Evolutionary conservation across 2,888 invertebrate genomes (phyloP).

Genomic region (Clanis bilineata): DNA sequence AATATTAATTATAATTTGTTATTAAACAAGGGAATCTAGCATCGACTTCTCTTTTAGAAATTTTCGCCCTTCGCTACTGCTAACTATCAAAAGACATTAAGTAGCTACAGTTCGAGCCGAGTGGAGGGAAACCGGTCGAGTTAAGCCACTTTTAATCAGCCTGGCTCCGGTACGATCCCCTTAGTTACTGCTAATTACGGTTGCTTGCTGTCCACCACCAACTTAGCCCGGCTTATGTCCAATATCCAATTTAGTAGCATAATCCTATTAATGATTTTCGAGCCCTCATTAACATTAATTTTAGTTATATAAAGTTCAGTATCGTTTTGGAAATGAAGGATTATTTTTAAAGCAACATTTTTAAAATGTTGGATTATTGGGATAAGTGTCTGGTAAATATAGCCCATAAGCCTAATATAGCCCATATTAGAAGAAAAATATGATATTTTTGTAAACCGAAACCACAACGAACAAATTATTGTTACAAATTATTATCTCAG

Average conservation of each 20-base stretch:
- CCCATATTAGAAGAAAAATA: no score
- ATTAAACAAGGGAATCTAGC: no score
- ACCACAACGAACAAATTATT: no score
- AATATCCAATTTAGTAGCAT: conserved; percentile 73
- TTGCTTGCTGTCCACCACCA: conserved; percentile 69
- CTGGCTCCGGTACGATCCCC: conserved; percentile 52
- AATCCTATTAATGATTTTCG: conserved; percentile 72
- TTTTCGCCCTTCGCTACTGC: no score
- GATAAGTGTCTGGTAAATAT: no score
- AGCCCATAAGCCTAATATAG: no score
- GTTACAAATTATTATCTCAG: no score
- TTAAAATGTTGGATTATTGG: no score
- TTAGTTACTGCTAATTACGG: conserved; percentile 76
- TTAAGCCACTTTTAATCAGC: conserved; percentile 31
- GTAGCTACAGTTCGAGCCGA: conserved; percentile 44
- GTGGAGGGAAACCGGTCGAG: conserved; percentile 30
- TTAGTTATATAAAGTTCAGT: not conserved
- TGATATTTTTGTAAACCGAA: no score
- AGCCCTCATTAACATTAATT: conserved; percentile 54
- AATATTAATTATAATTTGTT: no score
- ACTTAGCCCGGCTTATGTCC: conserved; percentile 67
- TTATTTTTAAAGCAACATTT: not conserved
- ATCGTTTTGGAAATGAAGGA: not conserved
- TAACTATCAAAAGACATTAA: conserved; percentile 15
- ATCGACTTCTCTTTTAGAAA: no score